These are phyloP conservation scores for Theonella swinhoei DNA, from an alignment of 37 sponge, comb jelly and placozoan species.

Conservation along the genomic window DNA sequence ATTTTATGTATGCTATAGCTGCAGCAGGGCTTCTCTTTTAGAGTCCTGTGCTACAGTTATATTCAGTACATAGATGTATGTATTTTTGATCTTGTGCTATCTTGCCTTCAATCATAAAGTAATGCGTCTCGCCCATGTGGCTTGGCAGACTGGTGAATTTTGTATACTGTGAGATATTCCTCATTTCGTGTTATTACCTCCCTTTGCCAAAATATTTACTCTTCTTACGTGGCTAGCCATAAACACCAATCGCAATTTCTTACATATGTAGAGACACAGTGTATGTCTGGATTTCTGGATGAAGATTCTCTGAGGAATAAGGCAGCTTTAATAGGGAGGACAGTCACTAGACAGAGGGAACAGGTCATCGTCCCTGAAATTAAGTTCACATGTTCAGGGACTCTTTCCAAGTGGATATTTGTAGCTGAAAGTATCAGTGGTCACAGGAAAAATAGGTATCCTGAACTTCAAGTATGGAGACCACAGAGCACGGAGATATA, in stretches of 20 bases:
- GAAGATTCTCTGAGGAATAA: not conserved
- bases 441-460: not conserved
- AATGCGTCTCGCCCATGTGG: not conserved
- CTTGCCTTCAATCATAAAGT: not conserved
- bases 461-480: conserved; percentile 25
- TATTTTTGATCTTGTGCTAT: not conserved
- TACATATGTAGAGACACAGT: not conserved
- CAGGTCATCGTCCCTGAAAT: not conserved
- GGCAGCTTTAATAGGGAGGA: not conserved
- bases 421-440: not conserved
- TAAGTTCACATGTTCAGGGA: conserved; percentile 5
- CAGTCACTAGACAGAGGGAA: not conserved
- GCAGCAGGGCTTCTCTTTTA: too few species aligned
- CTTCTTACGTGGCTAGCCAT: too few species aligned
- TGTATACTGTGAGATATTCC: not conserved
- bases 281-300: not conserved
- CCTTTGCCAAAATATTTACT: too few species aligned
- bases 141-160: not conserved
- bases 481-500: not conserved
- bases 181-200: too few species aligned
- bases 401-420: not conserved
- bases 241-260: too few species aligned
- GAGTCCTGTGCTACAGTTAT: too few species aligned
- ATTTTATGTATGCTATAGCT: too few species aligned
- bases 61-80: not conserved